A percentile compares a stretch with the other conserved stretches of the same genome.
phyloP scores from a whole-genome alignment of 2,888 invertebrate genomes.

The Gymnosoma rotundatum region DNA sequence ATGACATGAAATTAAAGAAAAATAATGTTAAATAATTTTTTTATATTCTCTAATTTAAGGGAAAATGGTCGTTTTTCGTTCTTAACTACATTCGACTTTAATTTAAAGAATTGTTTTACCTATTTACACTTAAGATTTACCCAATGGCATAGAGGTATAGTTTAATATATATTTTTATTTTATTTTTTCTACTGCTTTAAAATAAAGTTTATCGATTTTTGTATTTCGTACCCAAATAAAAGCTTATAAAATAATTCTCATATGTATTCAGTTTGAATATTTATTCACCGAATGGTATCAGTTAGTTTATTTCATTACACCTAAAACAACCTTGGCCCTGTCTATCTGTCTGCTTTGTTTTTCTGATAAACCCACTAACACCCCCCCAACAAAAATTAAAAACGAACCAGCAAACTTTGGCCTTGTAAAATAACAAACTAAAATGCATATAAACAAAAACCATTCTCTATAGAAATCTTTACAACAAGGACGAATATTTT shows the following conservation, averaged over 20 bases:
- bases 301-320: constrained; percentile 21
- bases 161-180: too few species aligned
- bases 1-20: background rate
- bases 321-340: constrained; percentile 54
- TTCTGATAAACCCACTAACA: background rate
- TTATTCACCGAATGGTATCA: background rate
- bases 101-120: background rate
- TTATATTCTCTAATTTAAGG: too few species aligned
- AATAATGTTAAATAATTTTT: background rate
- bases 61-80: too few species aligned
- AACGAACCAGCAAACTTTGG: constrained; percentile 1
- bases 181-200: too few species aligned
- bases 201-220: constrained; percentile 25
- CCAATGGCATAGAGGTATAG: too few species aligned
- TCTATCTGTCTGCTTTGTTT: constrained; percentile 14
- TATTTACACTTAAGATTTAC: background rate
- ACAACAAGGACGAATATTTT: constrained; percentile 22
- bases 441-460: constrained; percentile 18
- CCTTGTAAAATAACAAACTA: background rate
- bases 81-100: too few species aligned
- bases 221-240: constrained; percentile 1
- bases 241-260: constrained; percentile 10
- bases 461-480: constrained; percentile 20
- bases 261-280: too few species aligned
- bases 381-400: background rate